These are phyloP conservation scores for Nomia melanderi DNA, from an alignment of 1,140 invertebrate species.

Conservation along the genomic window DNA sequence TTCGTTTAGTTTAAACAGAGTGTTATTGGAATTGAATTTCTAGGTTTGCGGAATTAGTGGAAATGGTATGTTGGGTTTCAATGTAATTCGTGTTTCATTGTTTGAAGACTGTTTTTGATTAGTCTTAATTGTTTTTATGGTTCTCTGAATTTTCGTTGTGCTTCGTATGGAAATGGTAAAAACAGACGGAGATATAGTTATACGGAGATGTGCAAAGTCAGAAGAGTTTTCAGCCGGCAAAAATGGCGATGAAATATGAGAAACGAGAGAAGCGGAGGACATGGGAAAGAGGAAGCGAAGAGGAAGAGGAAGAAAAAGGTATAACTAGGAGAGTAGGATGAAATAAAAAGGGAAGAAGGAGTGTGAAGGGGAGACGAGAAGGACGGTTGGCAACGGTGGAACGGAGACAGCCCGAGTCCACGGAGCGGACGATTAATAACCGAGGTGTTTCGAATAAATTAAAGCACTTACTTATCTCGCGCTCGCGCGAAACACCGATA, in stretches of 20 bases:
- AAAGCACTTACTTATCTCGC: slow-evolving; percentile 78
- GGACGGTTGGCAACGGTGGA: neutral
- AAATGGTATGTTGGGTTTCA: too few relatives aligned
- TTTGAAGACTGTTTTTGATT: too few relatives aligned
- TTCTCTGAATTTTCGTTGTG: too few relatives aligned
- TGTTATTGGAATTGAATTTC: too few relatives aligned
- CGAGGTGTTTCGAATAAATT: slow-evolving; percentile 80
- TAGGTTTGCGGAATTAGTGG: too few relatives aligned
- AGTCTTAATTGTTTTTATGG: too few relatives aligned
- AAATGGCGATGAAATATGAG: neutral
- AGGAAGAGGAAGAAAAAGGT: neutral
- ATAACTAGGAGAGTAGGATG: neutral
- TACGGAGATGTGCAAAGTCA: neutral
- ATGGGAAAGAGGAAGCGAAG: neutral
- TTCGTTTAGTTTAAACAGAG: too few relatives aligned
- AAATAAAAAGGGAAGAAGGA: slow-evolving; percentile 17
- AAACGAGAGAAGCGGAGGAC: neutral
- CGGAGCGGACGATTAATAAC: slow-evolving; percentile 79
- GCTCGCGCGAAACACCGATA: slow-evolving; percentile 69
- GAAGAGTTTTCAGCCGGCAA: neutral
- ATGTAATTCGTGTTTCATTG: too few relatives aligned
- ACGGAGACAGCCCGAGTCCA: slow-evolving; percentile 25
- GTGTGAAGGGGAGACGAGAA: neutral
- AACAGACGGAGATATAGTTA: too few relatives aligned
- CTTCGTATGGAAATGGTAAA: too few relatives aligned